phyloP scores from a whole-genome alignment of 2,888 invertebrate species.

The Lepas anatifera region DNA sequence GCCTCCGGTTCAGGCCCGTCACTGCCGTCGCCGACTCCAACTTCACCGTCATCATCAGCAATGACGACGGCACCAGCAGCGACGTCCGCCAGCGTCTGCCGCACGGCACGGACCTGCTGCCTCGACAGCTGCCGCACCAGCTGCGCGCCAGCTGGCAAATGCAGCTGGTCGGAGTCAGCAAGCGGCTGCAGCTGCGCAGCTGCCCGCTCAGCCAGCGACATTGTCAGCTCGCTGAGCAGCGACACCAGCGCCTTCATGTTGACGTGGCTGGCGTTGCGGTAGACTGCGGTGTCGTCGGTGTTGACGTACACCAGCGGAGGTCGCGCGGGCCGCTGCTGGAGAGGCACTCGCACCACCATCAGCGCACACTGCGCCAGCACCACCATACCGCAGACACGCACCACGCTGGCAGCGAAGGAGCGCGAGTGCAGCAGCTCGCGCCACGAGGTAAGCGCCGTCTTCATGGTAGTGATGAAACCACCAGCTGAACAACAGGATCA shows the following conservation, averaged over 20 bases:
- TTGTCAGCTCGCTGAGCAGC: neutral
- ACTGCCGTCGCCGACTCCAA: too few relatives aligned
- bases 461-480: too few relatives aligned
- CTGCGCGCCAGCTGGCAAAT: neutral
- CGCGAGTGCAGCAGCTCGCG: neutral
- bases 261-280: neutral
- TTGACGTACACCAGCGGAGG: neutral
- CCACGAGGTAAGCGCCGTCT: too few relatives aligned
- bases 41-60: neutral
- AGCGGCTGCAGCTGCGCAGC: neutral
- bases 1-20: neutral
- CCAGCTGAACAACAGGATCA: too few relatives aligned
- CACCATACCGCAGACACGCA: neutral
- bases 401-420: neutral
- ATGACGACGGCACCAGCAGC: neutral
- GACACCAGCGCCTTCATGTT: conserved; percentile 7
- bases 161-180: neutral
- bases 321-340: neutral
- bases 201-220: neutral
- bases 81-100: neutral
- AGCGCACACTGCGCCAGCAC: neutral
- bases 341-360: neutral
- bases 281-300: neutral
- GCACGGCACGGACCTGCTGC: neutral
- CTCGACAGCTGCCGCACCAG: neutral